phyloP scores from a whole-genome alignment of 2,113 vertebrate species.

The Myotis yumanensis region DNA sequence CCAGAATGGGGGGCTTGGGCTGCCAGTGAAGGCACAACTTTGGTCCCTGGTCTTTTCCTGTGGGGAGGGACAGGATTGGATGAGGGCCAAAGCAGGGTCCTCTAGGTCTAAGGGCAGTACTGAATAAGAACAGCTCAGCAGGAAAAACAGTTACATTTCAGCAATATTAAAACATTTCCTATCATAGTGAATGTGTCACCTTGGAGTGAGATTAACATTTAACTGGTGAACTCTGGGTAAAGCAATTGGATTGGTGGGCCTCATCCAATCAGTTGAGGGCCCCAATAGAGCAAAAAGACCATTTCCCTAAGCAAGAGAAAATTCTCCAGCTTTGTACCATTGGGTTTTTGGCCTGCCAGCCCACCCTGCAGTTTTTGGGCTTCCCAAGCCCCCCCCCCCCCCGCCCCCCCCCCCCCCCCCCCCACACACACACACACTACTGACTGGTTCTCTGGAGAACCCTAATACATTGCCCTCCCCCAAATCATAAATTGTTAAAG shows the following conservation, averaged over 20 bases:
- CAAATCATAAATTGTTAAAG: neutral
- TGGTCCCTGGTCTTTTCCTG: neutral
- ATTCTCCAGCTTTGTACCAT: neutral
- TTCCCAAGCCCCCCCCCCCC: neutral
- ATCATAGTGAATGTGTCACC: neutral
- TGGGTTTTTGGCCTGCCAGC: neutral
- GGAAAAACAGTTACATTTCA: constrained; percentile 8
- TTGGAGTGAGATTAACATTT: neutral
- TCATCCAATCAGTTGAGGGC: neutral
- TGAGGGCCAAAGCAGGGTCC: neutral
- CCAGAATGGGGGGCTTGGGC: neutral
- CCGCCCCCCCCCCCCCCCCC: accelerated
- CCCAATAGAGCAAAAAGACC: neutral
- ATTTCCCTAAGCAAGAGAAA: neutral
- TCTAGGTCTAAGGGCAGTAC: neutral
- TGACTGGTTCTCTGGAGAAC: neutral
- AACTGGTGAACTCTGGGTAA: neutral
- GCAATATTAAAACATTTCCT: neutral
- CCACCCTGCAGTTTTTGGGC: neutral
- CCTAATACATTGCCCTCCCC: neutral
- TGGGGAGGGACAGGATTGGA: neutral
- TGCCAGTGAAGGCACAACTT: neutral
- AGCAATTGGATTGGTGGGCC: neutral
- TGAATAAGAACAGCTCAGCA: neutral
- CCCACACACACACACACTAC: neutral